These are phyloP conservation scores for Cryptotis parvus DNA, from an alignment of 2,113 vertebrate genomes.

Conservation along the genomic window DNA sequence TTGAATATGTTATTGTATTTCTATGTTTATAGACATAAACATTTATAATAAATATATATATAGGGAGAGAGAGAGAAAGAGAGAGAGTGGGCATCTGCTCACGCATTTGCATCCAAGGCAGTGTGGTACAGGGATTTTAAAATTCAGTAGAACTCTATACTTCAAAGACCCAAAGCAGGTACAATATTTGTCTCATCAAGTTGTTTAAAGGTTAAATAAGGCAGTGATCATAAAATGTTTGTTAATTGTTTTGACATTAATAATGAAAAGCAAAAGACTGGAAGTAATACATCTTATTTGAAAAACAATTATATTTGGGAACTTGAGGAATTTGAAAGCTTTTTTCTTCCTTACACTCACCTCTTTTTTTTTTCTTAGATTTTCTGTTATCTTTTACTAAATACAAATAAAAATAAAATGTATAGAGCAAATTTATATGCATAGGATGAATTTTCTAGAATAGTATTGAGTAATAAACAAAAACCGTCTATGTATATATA, in stretches of 20 bases:
- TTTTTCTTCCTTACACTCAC: conserved; percentile 20
- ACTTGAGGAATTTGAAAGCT: background rate
- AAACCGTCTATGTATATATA: background rate
- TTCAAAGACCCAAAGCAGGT: background rate
- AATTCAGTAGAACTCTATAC: background rate
- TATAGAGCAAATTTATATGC: background rate
- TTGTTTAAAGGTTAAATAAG: conserved; percentile 13
- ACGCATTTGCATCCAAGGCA: background rate
- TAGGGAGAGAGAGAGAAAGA: too few species aligned
- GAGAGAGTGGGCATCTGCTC: too few species aligned
- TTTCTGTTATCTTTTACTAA: conserved; percentile 17
- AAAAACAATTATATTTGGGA: background rate
- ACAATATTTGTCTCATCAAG: background rate
- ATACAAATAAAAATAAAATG: conserved; percentile 11
- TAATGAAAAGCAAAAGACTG: background rate
- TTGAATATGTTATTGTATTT: background rate
- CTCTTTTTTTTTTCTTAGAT: background rate
- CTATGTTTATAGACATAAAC: background rate
- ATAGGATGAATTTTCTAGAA: background rate
- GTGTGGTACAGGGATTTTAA: background rate
- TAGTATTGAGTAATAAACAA: background rate
- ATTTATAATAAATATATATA: background rate
- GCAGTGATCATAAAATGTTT: conserved; percentile 24
- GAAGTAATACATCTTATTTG: background rate
- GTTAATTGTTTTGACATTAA: conserved; percentile 11